These are phyloP conservation scores for Melangyna quadrimaculata DNA, from an alignment of 2,888 invertebrate genomes.

Conservation along the genomic window DNA sequence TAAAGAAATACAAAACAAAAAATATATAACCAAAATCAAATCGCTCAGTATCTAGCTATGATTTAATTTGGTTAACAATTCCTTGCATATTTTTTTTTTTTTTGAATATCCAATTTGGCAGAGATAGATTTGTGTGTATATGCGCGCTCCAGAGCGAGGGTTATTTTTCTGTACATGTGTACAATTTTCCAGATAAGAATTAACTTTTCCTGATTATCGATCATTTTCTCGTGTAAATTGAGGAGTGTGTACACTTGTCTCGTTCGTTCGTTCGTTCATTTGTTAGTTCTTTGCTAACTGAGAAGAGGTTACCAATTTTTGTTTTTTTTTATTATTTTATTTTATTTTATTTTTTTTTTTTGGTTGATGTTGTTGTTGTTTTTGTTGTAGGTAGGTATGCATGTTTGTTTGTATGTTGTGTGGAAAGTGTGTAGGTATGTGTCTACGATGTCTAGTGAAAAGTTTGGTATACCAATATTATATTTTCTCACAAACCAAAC, in stretches of 20 bases:
- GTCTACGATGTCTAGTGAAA: slow-evolving; percentile 47
- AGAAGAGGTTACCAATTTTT: slow-evolving; percentile 30
- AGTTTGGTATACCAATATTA: slow-evolving; percentile 70
- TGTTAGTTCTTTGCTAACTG: slow-evolving; percentile 33
- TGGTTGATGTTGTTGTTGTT: not conserved
- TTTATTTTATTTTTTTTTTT: not conserved
- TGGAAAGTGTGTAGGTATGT: not conserved
- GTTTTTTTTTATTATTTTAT: not conserved
- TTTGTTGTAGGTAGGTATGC: not conserved
- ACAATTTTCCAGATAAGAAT: slow-evolving; percentile 69
- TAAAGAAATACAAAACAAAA: not conserved
- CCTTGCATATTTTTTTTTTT: not conserved
- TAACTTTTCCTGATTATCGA: slow-evolving; percentile 71
- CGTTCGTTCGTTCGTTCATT: slow-evolving; percentile 52
- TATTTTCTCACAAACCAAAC: slow-evolving; percentile 45
- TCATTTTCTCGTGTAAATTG: slow-evolving; percentile 63
- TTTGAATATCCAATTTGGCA: slow-evolving; percentile 30
- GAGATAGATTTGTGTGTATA: slow-evolving; percentile 23
- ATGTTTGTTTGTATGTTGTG: not conserved
- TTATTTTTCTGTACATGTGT: slow-evolving; percentile 53
- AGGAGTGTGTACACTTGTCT: slow-evolving; percentile 51
- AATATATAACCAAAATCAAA: not conserved
- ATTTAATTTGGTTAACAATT: slow-evolving; percentile 44
- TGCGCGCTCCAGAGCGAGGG: slow-evolving; percentile 31
- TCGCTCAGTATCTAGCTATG: slow-evolving; percentile 23